Evolutionary conservation across 2,797 vertebrate genomes (phyloP).

Genomic region (Enteromius trimaculatus): DNA sequence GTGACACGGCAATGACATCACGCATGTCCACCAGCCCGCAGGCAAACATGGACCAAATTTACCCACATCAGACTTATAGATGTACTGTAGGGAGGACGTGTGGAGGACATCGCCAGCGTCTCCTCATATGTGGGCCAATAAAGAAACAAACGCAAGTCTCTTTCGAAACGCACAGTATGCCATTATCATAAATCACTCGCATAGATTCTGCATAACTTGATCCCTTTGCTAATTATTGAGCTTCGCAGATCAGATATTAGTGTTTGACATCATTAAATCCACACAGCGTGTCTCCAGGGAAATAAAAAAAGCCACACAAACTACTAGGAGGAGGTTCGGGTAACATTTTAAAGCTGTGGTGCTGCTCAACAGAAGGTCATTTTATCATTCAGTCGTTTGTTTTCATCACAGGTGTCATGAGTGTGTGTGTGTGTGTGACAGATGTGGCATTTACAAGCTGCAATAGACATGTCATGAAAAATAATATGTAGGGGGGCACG

Average conservation of each 20-base stretch:
- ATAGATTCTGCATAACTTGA: not conserved
- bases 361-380: not conserved
- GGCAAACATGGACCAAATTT: not conserved
- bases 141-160: not conserved
- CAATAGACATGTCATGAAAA: not conserved
- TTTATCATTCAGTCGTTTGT: not conserved
- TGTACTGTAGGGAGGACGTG: not conserved
- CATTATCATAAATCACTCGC: not conserved
- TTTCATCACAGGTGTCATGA: not conserved
- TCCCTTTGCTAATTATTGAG: not conserved
- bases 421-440: not conserved
- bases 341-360: not conserved
- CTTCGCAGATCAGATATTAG: not conserved
- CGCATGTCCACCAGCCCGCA: not conserved
- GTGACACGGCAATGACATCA: slow-evolving; percentile 33
- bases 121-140: not conserved
- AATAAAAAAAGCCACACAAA: not conserved
- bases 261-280: not conserved
- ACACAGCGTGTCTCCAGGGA: not conserved
- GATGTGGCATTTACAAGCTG: not conserved
- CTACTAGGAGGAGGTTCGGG: not conserved
- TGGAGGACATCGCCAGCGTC: not conserved
- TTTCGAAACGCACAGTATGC: not conserved
- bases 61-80: slow-evolving; percentile 9
- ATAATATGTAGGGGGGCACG: not conserved